phyloP scores from a whole-genome alignment of 2,113 vertebrate species.

The Donacobius atricapilla region DNA sequence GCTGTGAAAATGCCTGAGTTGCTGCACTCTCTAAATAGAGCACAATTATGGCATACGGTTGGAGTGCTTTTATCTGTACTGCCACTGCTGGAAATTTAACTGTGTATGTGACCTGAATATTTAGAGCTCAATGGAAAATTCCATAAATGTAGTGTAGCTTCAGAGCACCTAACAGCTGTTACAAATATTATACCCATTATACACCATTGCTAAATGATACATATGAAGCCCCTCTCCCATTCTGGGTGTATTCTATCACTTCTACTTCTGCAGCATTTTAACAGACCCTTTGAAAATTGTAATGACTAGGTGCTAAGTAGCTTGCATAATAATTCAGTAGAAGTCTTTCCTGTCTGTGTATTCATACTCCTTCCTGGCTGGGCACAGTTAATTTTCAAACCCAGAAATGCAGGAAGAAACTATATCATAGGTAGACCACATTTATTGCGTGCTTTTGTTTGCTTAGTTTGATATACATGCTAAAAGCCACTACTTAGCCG shows the following conservation, averaged over 20 bases:
- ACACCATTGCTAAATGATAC: background rate
- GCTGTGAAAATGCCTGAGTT: conserved; percentile 60
- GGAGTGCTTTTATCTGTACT: conserved; percentile 63
- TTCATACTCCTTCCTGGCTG: background rate
- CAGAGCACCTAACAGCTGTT: conserved; percentile 39
- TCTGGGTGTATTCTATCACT: conserved; percentile 2
- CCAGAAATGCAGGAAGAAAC: conserved; percentile 36
- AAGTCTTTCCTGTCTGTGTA: background rate
- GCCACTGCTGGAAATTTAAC: conserved; percentile 69
- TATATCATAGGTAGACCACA: background rate
- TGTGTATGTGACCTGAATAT: conserved; percentile 73
- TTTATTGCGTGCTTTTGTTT: conserved; percentile 9
- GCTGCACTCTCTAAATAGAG: conserved; percentile 61
- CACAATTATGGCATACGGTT: conserved; percentile 63
- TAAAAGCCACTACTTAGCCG: background rate
- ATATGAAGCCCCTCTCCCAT: background rate
- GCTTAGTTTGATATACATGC: background rate
- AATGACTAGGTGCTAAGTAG: background rate
- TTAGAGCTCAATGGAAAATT: conserved; percentile 73
- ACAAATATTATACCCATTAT: background rate
- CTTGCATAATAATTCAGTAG: conserved; percentile 5
- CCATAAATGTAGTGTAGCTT: conserved; percentile 47
- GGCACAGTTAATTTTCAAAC: conserved; percentile 33
- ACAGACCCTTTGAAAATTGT: background rate
- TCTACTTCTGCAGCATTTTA: conserved; percentile 18